Percentiles rank a stretch among this genome's conserved stretches.
phyloP scores from a whole-genome alignment of 2,888 invertebrate species.

The Sarcophaga rosellei region DNA sequence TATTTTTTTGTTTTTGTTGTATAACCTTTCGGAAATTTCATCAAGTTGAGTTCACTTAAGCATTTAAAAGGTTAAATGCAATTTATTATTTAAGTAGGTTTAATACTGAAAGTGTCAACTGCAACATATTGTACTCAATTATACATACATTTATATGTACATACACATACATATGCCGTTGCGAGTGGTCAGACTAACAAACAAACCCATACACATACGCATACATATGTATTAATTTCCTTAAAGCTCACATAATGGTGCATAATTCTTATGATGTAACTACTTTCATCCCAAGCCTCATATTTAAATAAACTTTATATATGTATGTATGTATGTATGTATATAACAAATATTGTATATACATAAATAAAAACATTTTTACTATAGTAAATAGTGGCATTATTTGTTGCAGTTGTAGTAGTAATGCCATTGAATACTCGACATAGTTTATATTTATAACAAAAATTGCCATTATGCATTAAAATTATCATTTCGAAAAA shows the following conservation, averaged over 20 bases:
- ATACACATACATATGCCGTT: neutral
- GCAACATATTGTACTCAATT: constrained; percentile 57
- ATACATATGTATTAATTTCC: constrained; percentile 37
- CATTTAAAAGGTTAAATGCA: constrained; percentile 53
- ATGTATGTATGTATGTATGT: neutral
- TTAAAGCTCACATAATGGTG: constrained; percentile 52
- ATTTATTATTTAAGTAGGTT: constrained; percentile 62
- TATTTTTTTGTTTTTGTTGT: neutral
- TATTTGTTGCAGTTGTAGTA: neutral
- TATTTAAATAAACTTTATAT: neutral
- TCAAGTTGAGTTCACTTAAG: constrained; percentile 31
- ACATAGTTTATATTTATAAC: constrained; percentile 46
- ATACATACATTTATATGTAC: neutral
- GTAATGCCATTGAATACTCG: constrained; percentile 48
- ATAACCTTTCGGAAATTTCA: constrained; percentile 20
- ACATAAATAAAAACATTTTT: neutral
- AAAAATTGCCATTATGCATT: constrained; percentile 56
- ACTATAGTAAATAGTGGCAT: constrained; percentile 24
- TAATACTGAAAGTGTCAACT: constrained; percentile 60
- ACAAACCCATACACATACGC: neutral
- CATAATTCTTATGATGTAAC: constrained; percentile 9
- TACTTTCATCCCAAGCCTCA: neutral
- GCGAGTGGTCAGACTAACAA: neutral
- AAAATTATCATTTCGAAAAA: constrained; percentile 53
- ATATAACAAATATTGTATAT: neutral